These are phyloP conservation scores for Scelioninae gen. 2 DNA, from an alignment of 2,888 invertebrate genomes.

Conservation along the genomic window DNA sequence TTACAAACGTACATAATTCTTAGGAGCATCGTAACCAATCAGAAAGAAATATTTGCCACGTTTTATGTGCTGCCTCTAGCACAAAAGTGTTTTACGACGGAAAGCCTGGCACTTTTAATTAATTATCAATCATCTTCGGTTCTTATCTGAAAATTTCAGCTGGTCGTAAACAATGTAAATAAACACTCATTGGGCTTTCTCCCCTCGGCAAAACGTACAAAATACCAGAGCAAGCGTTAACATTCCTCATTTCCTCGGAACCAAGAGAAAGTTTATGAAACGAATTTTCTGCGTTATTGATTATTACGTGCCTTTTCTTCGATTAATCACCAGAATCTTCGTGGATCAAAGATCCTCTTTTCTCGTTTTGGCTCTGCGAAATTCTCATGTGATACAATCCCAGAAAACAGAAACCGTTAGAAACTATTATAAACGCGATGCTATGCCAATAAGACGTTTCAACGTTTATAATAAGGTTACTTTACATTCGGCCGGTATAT, in stretches of 20 bases:
- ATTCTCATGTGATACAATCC: neutral
- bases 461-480: no score
- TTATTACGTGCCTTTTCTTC: conserved; percentile 22
- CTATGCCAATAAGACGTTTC: no score
- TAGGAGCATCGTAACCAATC: neutral
- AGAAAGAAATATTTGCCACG: conserved; percentile 1
- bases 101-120: conserved; percentile 20
- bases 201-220: conserved; percentile 11
- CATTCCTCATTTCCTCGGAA: neutral
- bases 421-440: no score
- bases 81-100: conserved; percentile 17
- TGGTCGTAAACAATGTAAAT: conserved; percentile 25
- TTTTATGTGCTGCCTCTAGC: conserved; percentile 1
- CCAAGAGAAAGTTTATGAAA: conserved; percentile 38
- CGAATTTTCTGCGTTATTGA: conserved; percentile 34
- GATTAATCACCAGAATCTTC: conserved; percentile 33
- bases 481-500: no score
- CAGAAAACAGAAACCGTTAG: no score
- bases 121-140: conserved; percentile 17
- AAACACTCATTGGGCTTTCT: conserved; percentile 31
- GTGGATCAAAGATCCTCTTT: neutral
- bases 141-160: conserved; percentile 9
- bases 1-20: neutral
- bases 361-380: neutral
- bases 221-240: conserved; percentile 35